Evolutionary conservation across 2,888 invertebrate species (phyloP).

Genomic region (Drosophila testacea): DNA sequence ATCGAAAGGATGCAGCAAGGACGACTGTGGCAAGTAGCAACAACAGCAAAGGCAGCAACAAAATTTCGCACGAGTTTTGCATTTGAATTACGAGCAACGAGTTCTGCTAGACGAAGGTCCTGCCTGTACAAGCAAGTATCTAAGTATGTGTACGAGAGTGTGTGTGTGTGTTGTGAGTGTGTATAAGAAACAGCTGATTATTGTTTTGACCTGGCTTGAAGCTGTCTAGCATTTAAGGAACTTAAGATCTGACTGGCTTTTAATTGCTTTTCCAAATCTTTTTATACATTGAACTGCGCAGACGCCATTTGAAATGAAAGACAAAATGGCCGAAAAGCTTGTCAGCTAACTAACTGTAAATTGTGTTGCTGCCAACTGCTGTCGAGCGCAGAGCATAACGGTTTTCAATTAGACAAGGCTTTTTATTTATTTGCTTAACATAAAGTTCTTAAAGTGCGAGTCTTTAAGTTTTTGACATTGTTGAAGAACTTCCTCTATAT

Average conservation of each 20-base stretch:
- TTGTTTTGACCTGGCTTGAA: slow-evolving; percentile 63
- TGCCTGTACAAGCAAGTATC: slow-evolving; percentile 24
- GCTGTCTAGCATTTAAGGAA: slow-evolving; percentile 14
- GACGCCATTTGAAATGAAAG: slow-evolving; percentile 51
- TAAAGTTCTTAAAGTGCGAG: slow-evolving; percentile 30
- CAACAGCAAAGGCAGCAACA: slow-evolving; percentile 55
- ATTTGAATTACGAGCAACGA: slow-evolving; percentile 81
- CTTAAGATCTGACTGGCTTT: slow-evolving; percentile 48
- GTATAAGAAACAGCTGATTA: slow-evolving; percentile 71
- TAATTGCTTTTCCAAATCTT: slow-evolving; percentile 15
- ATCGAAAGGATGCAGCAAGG: slow-evolving; percentile 72
- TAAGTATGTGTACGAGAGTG: slow-evolving; percentile 12
- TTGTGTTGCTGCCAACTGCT: slow-evolving; percentile 34
- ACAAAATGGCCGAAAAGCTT: slow-evolving; percentile 67
- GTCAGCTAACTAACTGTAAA: slow-evolving; percentile 16
- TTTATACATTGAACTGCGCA: slow-evolving; percentile 50
- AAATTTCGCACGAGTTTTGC: slow-evolving; percentile 82
- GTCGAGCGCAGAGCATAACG: slow-evolving; percentile 41
- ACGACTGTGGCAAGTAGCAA: slow-evolving; percentile 39
- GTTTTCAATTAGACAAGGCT: slow-evolving; percentile 65
- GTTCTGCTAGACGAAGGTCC: slow-evolving; percentile 49
- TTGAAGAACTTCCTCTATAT: slow-evolving; percentile 50
- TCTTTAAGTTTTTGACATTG: slow-evolving; percentile 56
- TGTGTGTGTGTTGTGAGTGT: slow-evolving; percentile 21
- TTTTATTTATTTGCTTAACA: neutral